These are phyloP conservation scores for Carettochelys insculpta DNA, from an alignment of 2,113 vertebrate genomes.

Conservation along the genomic window DNA sequence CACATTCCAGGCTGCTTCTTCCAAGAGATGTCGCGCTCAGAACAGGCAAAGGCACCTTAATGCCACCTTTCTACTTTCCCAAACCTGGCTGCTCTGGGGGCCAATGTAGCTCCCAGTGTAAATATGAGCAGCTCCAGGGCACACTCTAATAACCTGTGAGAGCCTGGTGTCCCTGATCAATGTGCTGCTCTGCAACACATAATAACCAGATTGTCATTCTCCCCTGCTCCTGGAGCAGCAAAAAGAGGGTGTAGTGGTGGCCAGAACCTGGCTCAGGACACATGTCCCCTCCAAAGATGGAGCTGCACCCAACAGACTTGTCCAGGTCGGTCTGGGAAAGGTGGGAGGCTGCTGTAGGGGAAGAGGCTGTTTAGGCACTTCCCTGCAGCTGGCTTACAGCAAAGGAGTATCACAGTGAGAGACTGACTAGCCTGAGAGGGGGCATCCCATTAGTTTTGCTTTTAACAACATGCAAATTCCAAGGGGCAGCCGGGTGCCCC, in stretches of 20 bases:
- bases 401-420: neutral
- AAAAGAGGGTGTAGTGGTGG: neutral
- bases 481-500: neutral
- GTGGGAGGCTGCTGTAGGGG: neutral
- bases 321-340: neutral
- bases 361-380: neutral
- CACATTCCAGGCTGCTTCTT: neutral
- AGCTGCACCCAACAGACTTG: neutral
- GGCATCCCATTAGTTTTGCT: neutral
- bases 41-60: neutral
- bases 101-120: neutral
- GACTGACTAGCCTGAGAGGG: neutral
- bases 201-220: neutral
- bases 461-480: neutral
- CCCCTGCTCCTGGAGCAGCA: neutral
- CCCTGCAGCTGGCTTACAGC: neutral
- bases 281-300: neutral
- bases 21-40: neutral
- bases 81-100: neutral
- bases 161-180: neutral
- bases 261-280: neutral
- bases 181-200: neutral
- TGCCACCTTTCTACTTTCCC: neutral
- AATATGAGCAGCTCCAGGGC: neutral
- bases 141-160: neutral